Evolutionary conservation across 2,888 invertebrate species (phyloP).

Genomic region (Pristionchus entomophagus): DNA sequence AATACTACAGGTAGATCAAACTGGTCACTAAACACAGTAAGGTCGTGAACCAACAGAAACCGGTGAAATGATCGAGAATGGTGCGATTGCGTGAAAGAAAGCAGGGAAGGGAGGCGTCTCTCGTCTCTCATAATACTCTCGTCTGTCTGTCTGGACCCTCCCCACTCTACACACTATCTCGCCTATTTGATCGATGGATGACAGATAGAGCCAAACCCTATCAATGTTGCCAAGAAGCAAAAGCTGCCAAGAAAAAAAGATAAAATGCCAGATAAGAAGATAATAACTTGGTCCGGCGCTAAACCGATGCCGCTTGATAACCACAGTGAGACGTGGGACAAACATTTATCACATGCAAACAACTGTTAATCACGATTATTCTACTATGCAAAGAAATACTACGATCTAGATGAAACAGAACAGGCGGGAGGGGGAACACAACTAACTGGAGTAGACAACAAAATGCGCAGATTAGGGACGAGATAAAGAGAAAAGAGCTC

Average conservation of each 20-base stretch:
- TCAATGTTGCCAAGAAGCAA: conserved; percentile 24
- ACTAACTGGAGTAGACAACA: not conserved
- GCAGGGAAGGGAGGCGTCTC: conserved; percentile 6
- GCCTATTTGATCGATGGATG: not conserved
- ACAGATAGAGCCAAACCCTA: not conserved
- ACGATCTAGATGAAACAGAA: not conserved
- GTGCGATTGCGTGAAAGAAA: not conserved
- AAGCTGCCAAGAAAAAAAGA: not conserved
- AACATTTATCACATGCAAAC: not conserved
- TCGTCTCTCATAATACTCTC: conserved; percentile 14
- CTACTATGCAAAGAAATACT: not conserved
- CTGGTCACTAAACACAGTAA: conserved; percentile 29
- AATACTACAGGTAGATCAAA: not conserved
- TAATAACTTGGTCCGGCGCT: conserved; percentile 21
- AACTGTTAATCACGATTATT: not conserved
- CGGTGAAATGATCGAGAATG: not conserved
- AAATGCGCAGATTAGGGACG: not conserved
- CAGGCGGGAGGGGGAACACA: not conserved
- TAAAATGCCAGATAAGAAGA: not conserved
- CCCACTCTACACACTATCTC: not conserved
- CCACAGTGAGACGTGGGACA: not conserved
- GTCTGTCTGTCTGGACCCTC: conserved; percentile 7
- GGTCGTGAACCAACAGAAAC: not conserved
- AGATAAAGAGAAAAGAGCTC: not conserved
- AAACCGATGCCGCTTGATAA: not conserved